Conservation (phyloP, 2,888 invertebrate species). For the Platypus cylindrus region DNA sequence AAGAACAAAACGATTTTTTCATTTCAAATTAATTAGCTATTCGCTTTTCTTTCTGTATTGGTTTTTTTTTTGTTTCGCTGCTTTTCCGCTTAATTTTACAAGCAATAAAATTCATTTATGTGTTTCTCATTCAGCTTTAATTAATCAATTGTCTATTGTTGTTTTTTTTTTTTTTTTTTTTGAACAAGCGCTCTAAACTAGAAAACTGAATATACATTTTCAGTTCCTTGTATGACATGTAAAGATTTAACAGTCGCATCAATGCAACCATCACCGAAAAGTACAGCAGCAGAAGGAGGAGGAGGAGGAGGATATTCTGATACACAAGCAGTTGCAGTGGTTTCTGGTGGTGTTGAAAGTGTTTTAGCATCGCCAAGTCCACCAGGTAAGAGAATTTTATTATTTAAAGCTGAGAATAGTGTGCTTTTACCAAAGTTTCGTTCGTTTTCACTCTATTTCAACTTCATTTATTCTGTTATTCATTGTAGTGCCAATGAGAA, state of each 20-base stretch:
- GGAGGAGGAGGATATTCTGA: constrained; percentile 12
- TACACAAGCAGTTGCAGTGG: constrained; percentile 32
- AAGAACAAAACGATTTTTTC: too few relatives aligned
- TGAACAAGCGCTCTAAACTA: too few relatives aligned
- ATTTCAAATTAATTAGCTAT: too few relatives aligned
- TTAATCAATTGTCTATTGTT: not conserved
- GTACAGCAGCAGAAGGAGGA: too few relatives aligned
- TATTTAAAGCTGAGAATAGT: not conserved
- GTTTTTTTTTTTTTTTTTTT: too few relatives aligned
- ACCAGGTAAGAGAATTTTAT: constrained; percentile 37
- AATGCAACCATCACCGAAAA: constrained; percentile 19
- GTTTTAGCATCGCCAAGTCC: constrained; percentile 44
- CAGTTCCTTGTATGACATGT: constrained; percentile 15
- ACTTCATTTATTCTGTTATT: not conserved
- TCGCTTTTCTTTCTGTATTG: too few relatives aligned
- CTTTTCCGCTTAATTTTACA: too few relatives aligned
- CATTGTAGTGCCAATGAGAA: constrained; percentile 31
- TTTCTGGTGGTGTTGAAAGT: constrained; percentile 33
- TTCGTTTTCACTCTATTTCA: not conserved
- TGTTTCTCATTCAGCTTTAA: too few relatives aligned
- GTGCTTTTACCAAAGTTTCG: not conserved
- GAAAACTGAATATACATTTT: too few relatives aligned
- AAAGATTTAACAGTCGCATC: constrained; percentile 11
- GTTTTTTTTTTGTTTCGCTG: too few relatives aligned
- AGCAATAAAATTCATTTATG: too few relatives aligned